A percentile compares a stretch with the other conserved stretches of the same genome.
These are phyloP conservation scores for Penaeus chinensis DNA, from an alignment of 1,140 invertebrate genomes.

Conservation along the genomic window DNA sequence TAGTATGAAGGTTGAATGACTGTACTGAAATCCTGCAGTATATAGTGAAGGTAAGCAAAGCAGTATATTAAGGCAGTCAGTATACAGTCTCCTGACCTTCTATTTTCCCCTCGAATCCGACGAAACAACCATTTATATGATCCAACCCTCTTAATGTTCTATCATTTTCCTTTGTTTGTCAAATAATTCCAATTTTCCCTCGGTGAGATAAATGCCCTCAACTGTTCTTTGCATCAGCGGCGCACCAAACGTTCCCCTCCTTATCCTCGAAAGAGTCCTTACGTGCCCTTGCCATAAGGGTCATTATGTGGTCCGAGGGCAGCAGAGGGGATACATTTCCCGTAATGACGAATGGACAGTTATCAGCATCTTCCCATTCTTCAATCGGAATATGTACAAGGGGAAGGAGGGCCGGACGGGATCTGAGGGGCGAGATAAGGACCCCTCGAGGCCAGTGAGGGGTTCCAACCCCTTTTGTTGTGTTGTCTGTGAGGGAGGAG, in stretches of 20 bases:
- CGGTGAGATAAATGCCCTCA: slow-evolving; percentile 56
- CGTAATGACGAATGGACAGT: slow-evolving; percentile 57
- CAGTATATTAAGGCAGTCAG: too few relatives aligned
- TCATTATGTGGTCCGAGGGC: neutral
- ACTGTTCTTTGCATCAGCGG: slow-evolving; percentile 9
- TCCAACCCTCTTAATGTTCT: slow-evolving; percentile 60
- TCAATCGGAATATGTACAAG: slow-evolving; percentile 62
- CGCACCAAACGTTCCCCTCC: slow-evolving; percentile 16
- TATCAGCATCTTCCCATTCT: slow-evolving; percentile 61
- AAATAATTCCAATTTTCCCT: slow-evolving; percentile 62
- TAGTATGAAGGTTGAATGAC: too few relatives aligned
- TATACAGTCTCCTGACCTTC: neutral
- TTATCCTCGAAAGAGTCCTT: slow-evolving; percentile 16
- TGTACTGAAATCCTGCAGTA: too few relatives aligned
- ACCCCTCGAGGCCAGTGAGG: slow-evolving; percentile 58
- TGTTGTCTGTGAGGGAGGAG: slow-evolving; percentile 56
- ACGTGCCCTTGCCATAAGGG: neutral
- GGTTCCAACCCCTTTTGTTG: slow-evolving; percentile 60
- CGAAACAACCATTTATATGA: slow-evolving; percentile 61
- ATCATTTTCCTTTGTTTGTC: slow-evolving; percentile 62
- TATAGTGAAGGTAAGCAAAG: too few relatives aligned
- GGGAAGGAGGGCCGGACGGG: slow-evolving; percentile 58
- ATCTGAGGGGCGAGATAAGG: slow-evolving; percentile 61
- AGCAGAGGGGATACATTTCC: slow-evolving; percentile 18
- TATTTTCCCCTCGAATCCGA: slow-evolving; percentile 33